These are phyloP conservation scores for Philhelius pedissequus DNA, from an alignment of 2,888 invertebrate species.

Conservation along the genomic window DNA sequence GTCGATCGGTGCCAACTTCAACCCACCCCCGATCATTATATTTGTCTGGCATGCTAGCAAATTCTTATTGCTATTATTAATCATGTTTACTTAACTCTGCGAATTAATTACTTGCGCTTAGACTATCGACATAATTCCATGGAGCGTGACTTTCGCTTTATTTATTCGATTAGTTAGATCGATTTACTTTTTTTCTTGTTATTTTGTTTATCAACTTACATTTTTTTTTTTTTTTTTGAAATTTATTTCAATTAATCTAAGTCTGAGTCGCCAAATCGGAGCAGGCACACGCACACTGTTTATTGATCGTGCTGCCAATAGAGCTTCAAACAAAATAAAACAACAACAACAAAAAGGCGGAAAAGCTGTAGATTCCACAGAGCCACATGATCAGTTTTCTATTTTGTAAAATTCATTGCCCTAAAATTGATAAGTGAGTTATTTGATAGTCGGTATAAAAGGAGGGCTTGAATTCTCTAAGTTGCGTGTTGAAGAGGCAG, in stretches of 20 bases:
- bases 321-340: neutral
- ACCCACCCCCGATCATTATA: conserved; percentile 28
- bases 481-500: neutral
- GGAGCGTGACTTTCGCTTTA: conserved; percentile 67
- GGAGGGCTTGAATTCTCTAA: conserved; percentile 6
- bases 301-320: conserved; percentile 17
- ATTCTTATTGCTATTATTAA: conserved; percentile 64
- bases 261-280: neutral
- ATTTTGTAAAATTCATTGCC: conserved; percentile 64
- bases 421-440: conserved; percentile 40
- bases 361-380: conserved; percentile 11
- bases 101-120: conserved; percentile 65
- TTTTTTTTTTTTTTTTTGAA: neutral
- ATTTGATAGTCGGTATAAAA: neutral
- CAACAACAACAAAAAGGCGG: conserved; percentile 29
- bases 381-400: conserved; percentile 56
- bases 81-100: conserved; percentile 63
- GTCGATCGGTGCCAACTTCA: neutral
- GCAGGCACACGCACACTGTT: conserved; percentile 23
- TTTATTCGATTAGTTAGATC: conserved; percentile 55
- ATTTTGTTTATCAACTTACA: neutral
- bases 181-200: neutral
- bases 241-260: conserved; percentile 20
- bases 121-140: conserved; percentile 64
- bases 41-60: conserved; percentile 53